These are phyloP conservation scores for Pararge aegeria DNA, from an alignment of 1,140 invertebrate species.

Conservation along the genomic window DNA sequence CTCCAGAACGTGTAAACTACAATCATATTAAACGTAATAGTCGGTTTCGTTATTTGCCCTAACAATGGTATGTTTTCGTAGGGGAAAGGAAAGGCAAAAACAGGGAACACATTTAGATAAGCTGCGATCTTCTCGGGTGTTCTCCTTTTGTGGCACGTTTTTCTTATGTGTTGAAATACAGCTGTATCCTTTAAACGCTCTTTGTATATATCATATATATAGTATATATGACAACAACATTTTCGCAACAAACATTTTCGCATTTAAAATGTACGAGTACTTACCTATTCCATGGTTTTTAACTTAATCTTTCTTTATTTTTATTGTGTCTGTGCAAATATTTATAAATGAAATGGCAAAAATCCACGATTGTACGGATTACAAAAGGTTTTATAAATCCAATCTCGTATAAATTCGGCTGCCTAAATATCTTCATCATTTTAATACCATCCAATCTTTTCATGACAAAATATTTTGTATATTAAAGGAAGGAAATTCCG, in stretches of 20 bases:
- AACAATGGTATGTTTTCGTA: constrained; percentile 1
- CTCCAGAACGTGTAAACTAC: neutral
- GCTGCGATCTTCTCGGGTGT: neutral
- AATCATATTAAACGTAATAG: neutral
- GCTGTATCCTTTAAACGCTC: too few species aligned
- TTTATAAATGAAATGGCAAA: too few species aligned
- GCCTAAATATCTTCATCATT: neutral
- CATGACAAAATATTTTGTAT: neutral
- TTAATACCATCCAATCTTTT: constrained; percentile 1
- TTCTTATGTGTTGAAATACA: neutral
- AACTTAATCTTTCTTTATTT: too few species aligned
- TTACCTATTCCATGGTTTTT: too few species aligned
- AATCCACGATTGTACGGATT: too few species aligned
- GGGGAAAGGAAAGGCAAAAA: neutral
- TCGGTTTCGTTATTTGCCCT: constrained; percentile 4
- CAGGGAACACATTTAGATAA: constrained; percentile 5
- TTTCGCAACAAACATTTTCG: too few species aligned
- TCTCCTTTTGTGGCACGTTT: neutral
- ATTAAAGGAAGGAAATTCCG: neutral
- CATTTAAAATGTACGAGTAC: too few species aligned
- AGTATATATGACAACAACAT: too few species aligned
- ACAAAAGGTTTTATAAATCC: neutral
- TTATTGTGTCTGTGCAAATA: too few species aligned
- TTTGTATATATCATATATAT: too few species aligned
- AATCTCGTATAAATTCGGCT: too few species aligned